Conservation (phyloP, 1,140 invertebrate genomes). For the Maniola jurtina region DNA sequence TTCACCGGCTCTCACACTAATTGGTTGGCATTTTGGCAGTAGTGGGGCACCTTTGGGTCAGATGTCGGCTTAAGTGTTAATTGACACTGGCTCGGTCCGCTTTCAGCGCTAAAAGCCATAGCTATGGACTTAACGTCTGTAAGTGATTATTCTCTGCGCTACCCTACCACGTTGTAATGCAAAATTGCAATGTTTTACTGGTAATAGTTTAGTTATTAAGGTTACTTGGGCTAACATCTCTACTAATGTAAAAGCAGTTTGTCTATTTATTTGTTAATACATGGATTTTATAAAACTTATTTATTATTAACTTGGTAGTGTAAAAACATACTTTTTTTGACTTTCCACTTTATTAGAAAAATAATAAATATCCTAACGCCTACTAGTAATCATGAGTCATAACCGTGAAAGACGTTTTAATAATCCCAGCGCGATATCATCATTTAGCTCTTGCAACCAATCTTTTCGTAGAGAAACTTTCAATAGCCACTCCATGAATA, state of each 20-base stretch:
- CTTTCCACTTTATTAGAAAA: background rate
- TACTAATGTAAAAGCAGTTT: too few species aligned
- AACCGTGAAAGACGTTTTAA: background rate
- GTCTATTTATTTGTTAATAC: too few species aligned
- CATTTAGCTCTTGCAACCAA: slow-evolving; percentile 19
- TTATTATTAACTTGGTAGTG: too few species aligned
- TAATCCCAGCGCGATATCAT: slow-evolving; percentile 17
- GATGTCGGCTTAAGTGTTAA: slow-evolving; percentile 37
- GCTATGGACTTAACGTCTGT: background rate
- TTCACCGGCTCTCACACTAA: slow-evolving; percentile 18
- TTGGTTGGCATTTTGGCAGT: slow-evolving; percentile 13
- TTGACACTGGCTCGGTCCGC: slow-evolving; percentile 33
- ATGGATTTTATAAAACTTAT: too few species aligned
- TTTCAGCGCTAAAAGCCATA: slow-evolving; percentile 1
- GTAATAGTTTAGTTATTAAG: too few species aligned
- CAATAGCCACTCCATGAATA: slow-evolving; percentile 36
- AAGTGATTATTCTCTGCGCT: background rate
- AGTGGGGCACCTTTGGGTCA: slow-evolving; percentile 1
- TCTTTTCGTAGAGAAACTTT: slow-evolving; percentile 33
- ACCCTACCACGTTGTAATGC: background rate
- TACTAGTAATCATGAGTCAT: background rate
- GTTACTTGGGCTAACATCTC: too few species aligned
- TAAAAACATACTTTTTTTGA: background rate
- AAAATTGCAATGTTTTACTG: background rate
- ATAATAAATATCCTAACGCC: background rate